Evolutionary conservation across 2,797 vertebrate genomes (phyloP).

Genomic region (Hyperoplus immaculatus): DNA sequence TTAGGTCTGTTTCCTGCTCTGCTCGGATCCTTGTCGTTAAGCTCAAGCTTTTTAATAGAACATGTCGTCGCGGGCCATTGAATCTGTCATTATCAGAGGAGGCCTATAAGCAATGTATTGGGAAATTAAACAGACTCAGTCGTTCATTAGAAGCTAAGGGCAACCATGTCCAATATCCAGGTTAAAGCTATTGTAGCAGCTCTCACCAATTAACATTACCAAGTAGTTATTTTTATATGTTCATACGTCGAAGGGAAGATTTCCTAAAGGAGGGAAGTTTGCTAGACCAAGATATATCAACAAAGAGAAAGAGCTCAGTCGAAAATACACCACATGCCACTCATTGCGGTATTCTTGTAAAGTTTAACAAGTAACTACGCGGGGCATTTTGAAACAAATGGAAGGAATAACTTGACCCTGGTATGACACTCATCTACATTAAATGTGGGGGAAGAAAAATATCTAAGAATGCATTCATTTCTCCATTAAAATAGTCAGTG

Average conservation of each 20-base stretch:
- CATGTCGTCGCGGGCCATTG: slow-evolving; percentile 46
- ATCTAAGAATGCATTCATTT: not conserved
- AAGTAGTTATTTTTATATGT: not conserved
- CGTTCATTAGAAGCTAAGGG: slow-evolving; percentile 28
- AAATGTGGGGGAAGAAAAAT: not conserved
- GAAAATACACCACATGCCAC: not conserved
- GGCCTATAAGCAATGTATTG: slow-evolving; percentile 9
- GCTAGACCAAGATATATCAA: not conserved
- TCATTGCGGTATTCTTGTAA: not conserved
- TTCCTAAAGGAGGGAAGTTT: not conserved
- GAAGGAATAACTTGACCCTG: slow-evolving; percentile 3
- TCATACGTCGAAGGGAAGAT: not conserved
- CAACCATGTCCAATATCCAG: slow-evolving; percentile 1
- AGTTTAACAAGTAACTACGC: not conserved
- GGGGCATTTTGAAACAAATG: slow-evolving; percentile 27
- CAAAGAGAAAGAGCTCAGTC: not conserved
- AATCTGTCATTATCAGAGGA: slow-evolving; percentile 45
- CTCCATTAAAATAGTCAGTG: not conserved
- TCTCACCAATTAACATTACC: not conserved
- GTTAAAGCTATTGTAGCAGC: not conserved
- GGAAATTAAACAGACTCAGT: slow-evolving; percentile 31
- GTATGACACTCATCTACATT: slow-evolving; percentile 4
- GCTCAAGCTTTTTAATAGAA: slow-evolving; percentile 52
- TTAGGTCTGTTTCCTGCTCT: slow-evolving; percentile 37
- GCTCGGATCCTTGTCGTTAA: slow-evolving; percentile 42